These are phyloP conservation scores for Sisyra nigra DNA, from an alignment of 2,888 invertebrate species.

Conservation along the genomic window DNA sequence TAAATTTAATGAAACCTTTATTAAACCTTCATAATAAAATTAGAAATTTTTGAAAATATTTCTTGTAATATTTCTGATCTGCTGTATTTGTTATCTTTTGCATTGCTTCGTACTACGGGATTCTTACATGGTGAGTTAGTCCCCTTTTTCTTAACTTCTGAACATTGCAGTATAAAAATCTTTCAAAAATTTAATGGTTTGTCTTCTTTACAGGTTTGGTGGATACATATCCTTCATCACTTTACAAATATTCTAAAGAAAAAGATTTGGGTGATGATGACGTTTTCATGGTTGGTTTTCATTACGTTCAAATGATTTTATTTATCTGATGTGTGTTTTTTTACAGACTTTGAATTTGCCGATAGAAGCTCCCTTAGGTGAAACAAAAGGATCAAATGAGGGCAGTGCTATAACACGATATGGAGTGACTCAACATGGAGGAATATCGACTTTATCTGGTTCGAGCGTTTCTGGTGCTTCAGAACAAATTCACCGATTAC, in stretches of 20 bases:
- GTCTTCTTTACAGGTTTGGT: slow-evolving; percentile 46
- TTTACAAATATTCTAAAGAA: slow-evolving; percentile 41
- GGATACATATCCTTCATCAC: slow-evolving; percentile 53
- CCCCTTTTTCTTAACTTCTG: slow-evolving; percentile 1
- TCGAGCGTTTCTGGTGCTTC: slow-evolving; percentile 19
- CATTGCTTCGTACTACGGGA: slow-evolving; percentile 47
- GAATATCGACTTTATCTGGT: slow-evolving; percentile 26
- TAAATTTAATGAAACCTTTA: too few relatives aligned
- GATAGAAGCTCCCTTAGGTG: slow-evolving; percentile 45
- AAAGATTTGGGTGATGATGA: slow-evolving; percentile 81
- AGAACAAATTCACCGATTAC: slow-evolving; percentile 36
- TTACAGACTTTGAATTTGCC: slow-evolving; percentile 74
- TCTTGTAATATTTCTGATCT: slow-evolving; percentile 41
- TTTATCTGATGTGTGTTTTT: slow-evolving; percentile 1
- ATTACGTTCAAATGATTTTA: neutral
- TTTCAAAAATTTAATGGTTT: slow-evolving; percentile 11
- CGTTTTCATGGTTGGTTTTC: slow-evolving; percentile 72
- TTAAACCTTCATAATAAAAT: too few relatives aligned
- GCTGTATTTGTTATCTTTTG: slow-evolving; percentile 37
- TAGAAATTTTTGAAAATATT: neutral
- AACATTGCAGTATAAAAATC: neutral
- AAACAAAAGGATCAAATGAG: slow-evolving; percentile 60
- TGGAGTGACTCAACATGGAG: slow-evolving; percentile 31
- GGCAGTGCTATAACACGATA: slow-evolving; percentile 29
- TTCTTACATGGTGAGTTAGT: slow-evolving; percentile 43